Conservation (phyloP, 2,113 vertebrate species). For the Dicerorhinus sumatrensis region DNA sequence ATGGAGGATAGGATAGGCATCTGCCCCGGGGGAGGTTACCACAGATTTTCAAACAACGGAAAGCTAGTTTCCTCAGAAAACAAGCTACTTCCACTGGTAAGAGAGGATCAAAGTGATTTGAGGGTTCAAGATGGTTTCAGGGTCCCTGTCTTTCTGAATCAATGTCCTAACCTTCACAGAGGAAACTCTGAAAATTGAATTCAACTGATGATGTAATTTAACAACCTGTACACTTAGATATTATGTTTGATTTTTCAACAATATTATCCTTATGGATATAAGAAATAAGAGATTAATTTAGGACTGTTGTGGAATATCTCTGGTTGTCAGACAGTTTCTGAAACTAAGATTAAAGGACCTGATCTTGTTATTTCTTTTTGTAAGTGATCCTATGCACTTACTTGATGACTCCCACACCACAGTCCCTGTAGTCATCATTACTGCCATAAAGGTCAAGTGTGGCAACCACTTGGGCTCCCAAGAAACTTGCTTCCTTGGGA, state of each 20-base stretch:
- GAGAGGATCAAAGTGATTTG: background rate
- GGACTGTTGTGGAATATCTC: background rate
- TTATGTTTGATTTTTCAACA: background rate
- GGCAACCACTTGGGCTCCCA: background rate
- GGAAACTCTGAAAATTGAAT: background rate
- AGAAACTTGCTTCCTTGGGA: background rate
- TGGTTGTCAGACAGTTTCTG: background rate
- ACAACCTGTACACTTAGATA: background rate
- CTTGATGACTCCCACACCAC: background rate
- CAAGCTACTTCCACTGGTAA: background rate
- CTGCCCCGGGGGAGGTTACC: background rate
- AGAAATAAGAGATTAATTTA: slow-evolving; percentile 12
- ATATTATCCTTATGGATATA: background rate
- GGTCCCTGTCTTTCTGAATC: background rate
- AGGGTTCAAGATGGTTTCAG: background rate
- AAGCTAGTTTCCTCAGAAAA: background rate
- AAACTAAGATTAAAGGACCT: background rate
- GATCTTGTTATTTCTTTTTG: background rate
- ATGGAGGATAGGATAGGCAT: background rate
- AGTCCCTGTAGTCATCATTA: background rate
- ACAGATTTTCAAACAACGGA: background rate
- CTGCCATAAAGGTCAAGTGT: background rate
- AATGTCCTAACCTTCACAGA: background rate
- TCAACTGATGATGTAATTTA: background rate
- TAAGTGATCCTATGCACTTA: background rate